phyloP scores from a whole-genome alignment of 2,888 invertebrate genomes.

The Alloscopus bannaensis region DNA sequence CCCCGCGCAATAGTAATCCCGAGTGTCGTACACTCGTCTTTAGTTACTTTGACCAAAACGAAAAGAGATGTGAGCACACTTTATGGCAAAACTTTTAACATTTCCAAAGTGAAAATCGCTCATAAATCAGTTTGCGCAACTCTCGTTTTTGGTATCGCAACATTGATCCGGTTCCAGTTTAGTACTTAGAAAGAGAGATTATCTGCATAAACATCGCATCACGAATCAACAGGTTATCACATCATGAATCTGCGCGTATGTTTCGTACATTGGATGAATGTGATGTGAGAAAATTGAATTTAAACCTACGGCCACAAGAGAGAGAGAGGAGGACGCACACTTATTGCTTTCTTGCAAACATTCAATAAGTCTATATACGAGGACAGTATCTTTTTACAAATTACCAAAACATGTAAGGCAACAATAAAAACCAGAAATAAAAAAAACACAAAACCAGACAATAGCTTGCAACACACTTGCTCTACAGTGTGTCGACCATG shows the following conservation, averaged over 20 bases:
- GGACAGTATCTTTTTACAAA: constrained; percentile 22
- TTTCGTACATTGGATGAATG: background rate
- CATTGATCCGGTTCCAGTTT: constrained; percentile 49
- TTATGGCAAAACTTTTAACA: background rate
- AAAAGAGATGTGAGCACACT: no score
- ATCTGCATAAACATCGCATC: constrained; percentile 36
- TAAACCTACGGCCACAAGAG: background rate
- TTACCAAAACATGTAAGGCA: constrained; percentile 20
- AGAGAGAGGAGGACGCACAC: background rate
- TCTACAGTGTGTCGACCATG: background rate
- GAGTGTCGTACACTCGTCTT: no score
- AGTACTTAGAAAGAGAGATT: constrained; percentile 32
- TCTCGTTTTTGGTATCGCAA: constrained; percentile 42
- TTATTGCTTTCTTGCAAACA: background rate
- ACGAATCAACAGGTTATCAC: constrained; percentile 25
- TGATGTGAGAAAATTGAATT: constrained; percentile 27
- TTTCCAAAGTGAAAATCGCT: constrained; percentile 27
- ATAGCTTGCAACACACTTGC: background rate
- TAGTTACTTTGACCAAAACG: no score
- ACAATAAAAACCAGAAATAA: constrained; percentile 33
- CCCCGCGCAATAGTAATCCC: no score
- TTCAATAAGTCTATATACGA: background rate
- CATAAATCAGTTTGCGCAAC: constrained; percentile 51
- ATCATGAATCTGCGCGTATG: constrained; percentile 5
- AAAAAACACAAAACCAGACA: constrained; percentile 5